Evolutionary conservation across 2,113 vertebrate genomes (phyloP).

Genomic region (Ochotona curzoniae): DNA sequence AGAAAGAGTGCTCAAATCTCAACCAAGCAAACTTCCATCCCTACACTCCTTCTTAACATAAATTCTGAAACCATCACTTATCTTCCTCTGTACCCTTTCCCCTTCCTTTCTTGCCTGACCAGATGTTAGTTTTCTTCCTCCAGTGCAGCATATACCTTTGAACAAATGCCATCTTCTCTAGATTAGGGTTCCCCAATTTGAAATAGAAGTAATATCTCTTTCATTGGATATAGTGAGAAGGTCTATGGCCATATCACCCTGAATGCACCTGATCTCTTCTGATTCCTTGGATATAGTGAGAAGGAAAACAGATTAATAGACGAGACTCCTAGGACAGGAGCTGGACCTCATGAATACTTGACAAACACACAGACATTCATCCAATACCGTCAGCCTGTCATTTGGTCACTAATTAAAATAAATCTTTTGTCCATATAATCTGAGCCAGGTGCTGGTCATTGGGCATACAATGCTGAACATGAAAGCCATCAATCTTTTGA

Average conservation of each 20-base stretch:
- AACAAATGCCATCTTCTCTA: not conserved
- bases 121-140: not conserved
- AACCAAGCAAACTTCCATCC: not conserved
- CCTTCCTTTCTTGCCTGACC: not conserved
- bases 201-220: not conserved
- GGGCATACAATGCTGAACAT: not conserved
- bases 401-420: conserved; percentile 9
- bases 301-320: not conserved
- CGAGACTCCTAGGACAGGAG: not conserved
- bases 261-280: not conserved
- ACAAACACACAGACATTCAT: not conserved
- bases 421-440: not conserved
- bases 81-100: not conserved
- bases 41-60: not conserved
- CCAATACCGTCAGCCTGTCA: not conserved
- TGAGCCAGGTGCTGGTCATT: not conserved
- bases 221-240: not conserved
- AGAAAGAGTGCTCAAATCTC: not conserved
- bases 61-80: not conserved
- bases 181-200: not conserved
- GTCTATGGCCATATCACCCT: no score
- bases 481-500: not conserved
- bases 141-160: not conserved
- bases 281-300: not conserved
- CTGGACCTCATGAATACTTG: not conserved